phyloP scores from a whole-genome alignment of 1,140 invertebrate species.

The Cotesia vestalis region DNA sequence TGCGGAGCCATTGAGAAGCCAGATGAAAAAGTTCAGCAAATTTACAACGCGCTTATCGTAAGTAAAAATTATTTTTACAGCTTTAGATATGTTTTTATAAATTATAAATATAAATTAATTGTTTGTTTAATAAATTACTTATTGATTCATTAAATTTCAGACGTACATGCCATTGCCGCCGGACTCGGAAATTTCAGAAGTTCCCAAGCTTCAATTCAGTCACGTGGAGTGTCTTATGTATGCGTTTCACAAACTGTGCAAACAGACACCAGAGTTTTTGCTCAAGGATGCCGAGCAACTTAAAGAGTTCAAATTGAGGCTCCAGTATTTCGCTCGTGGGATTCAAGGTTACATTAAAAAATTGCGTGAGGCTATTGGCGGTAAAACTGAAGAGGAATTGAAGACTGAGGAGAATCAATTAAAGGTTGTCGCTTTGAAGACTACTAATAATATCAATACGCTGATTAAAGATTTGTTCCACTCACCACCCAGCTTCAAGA shows the following conservation, averaged over 20 bases:
- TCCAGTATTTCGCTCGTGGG: conserved; percentile 92
- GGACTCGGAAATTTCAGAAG: conserved; percentile 69
- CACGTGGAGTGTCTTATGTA: conserved; percentile 93
- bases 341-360: conserved; percentile 94
- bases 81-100: no score
- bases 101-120: conserved; percentile 32
- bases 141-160: conserved; percentile 58
- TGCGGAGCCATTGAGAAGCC: conserved; percentile 80
- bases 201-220: conserved; percentile 87
- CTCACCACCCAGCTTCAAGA: conserved; percentile 91
- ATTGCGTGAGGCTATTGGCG: conserved; percentile 85
- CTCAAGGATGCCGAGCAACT: conserved; percentile 80
- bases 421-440: conserved; percentile 86
- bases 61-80: conserved; percentile 50
- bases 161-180: conserved; percentile 84
- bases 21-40: conserved; percentile 76
- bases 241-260: conserved; percentile 87
- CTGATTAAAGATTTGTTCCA: conserved; percentile 96
- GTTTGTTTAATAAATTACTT: conserved; percentile 29
- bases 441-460: conserved; percentile 91
- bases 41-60: conserved; percentile 84
- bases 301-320: conserved; percentile 86
- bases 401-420: conserved; percentile 86
- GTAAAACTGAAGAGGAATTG: conserved; percentile 77
- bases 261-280: conserved; percentile 82